Evolutionary conservation across 2,888 invertebrate genomes (phyloP), one percentile per base, ranked within the genome.

Genomic region (Scaptomyza flava): DNA sequence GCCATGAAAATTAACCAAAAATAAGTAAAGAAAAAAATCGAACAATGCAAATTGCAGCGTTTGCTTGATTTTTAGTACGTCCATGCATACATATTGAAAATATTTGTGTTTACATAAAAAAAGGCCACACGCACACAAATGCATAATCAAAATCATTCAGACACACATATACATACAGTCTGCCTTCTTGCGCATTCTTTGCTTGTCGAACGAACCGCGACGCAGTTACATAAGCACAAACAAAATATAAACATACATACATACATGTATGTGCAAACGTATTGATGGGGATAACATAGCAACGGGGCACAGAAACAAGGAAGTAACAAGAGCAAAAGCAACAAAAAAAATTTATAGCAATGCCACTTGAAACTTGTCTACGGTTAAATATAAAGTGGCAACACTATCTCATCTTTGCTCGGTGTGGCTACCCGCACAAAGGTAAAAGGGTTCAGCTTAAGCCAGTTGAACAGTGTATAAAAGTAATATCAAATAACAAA

Each of bases 1-100:
- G 69, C 80, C 85, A 81, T 81, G 85, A 81, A 86, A 81, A 83
- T 59, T 69, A 27, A 68, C 51, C 67, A 33, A 69, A 70, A 64
- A 50, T 8, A 53, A 51, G 51, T 52, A 50, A 43, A 64, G 69
- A 51, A 60, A 14, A 67, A 56, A 54, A 27, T 6, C 65, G 65
- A 79, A 80, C 70, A 56, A 74, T 79, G 60, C 56, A 52, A 61
- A 69, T 14, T 52, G 59, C 66, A 64, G 38, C 57, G 36, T 48
- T 70, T 68, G 52, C 57, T 69, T 72, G 47, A 67, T 63, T 59
- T 68, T 42, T 23, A 59, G 41, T 58, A 48, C 34, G 45, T 46
- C 47, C 60, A n/a, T 51, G 38, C 43, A 45, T 50, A 53, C 57
- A 20, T 47, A 53, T 36, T 38, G 9, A 38, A 38, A 17, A 58